A percentile compares a stretch with the other conserved stretches of the same genome.
Conservation (phyloP, 2,113 vertebrate species). For the Bos taurus region DNA sequence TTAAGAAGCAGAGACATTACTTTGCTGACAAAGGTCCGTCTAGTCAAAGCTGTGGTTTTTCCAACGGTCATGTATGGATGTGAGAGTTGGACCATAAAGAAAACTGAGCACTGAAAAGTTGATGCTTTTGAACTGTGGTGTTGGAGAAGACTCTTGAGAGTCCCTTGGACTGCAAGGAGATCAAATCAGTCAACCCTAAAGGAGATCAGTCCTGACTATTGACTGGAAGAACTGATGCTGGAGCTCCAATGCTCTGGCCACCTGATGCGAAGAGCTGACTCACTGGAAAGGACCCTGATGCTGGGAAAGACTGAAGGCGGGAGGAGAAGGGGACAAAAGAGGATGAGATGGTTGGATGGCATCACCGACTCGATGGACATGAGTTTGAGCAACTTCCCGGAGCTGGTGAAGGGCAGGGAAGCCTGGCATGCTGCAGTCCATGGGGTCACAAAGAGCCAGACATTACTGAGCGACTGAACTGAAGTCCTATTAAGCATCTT, state of each 20-base stretch:
- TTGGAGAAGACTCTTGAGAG: background rate
- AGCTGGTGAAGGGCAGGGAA: background rate
- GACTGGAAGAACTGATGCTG: background rate
- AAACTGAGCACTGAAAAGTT: accelerated
- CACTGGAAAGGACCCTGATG: background rate
- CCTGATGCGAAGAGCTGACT: background rate
- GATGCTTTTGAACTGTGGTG: background rate
- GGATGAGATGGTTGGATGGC: background rate
- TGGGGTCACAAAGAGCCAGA: background rate
- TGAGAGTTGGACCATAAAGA: background rate
- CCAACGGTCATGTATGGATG: background rate
- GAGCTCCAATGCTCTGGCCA: background rate
- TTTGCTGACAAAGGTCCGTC: background rate
- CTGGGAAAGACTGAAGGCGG: background rate
- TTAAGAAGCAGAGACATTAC: background rate
- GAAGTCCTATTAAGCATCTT: background rate
- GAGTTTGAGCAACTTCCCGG: background rate
- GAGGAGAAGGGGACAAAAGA: background rate
- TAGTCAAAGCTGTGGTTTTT: background rate
- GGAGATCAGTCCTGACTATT: background rate
- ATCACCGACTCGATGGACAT: background rate
- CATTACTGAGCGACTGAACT: background rate
- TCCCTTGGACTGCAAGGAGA: background rate
- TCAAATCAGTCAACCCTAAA: background rate
- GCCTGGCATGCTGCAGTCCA: background rate